These are phyloP conservation scores for Eupithecia dodoneata DNA, from an alignment of 2,888 invertebrate species.

Conservation along the genomic window DNA sequence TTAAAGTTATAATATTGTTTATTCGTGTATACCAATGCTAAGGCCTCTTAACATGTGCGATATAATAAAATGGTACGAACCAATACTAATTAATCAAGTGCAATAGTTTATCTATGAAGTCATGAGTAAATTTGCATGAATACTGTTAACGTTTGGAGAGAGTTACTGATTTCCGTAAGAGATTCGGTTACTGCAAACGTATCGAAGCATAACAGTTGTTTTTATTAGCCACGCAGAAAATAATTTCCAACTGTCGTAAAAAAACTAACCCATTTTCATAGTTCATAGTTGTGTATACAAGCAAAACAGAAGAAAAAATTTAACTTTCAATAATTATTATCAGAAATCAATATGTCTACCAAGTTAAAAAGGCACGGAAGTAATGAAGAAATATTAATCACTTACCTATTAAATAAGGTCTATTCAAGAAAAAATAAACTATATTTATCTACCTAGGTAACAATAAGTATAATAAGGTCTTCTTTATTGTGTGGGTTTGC, in stretches of 20 bases:
- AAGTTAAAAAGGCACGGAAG: background rate
- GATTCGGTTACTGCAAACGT: background rate
- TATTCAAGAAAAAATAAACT: background rate
- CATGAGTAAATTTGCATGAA: background rate
- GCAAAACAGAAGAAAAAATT: background rate
- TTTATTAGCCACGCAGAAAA: background rate
- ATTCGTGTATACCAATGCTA: background rate
- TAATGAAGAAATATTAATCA: background rate
- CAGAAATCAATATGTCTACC: background rate
- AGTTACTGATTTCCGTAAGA: background rate
- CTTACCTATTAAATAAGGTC: background rate
- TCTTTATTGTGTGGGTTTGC: background rate
- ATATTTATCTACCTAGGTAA: background rate
- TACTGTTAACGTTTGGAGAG: background rate
- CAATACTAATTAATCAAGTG: background rate
- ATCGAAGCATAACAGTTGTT: background rate
- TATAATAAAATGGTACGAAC: background rate
- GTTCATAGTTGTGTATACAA: background rate
- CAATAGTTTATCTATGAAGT: background rate
- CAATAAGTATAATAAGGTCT: background rate
- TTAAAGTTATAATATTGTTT: background rate
- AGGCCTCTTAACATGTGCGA: background rate
- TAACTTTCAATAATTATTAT: background rate
- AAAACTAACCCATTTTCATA: background rate
- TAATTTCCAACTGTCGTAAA: background rate